A percentile compares a stretch with the other conserved stretches of the same genome.
Evolutionary conservation across 1,140 invertebrate genomes (phyloP).

Genomic region (Cydia strobilella): DNA sequence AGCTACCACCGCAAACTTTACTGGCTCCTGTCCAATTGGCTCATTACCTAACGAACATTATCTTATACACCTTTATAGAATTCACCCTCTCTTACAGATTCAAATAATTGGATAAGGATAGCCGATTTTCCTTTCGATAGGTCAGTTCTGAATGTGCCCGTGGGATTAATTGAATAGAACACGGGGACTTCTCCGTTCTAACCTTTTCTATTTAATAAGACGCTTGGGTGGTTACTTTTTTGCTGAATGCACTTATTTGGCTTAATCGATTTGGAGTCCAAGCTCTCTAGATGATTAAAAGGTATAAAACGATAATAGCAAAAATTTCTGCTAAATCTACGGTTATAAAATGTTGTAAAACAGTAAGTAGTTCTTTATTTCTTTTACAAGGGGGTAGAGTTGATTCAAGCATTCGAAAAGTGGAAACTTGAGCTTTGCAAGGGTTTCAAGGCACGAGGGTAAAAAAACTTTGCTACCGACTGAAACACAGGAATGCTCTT

Average conservation of each 20-base stretch:
- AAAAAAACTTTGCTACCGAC: too few relatives aligned
- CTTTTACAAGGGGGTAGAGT: too few relatives aligned
- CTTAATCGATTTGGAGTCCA: not conserved
- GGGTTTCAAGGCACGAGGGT: too few relatives aligned
- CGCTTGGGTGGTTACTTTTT: not conserved
- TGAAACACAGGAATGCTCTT: too few relatives aligned
- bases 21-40: constrained; percentile 5
- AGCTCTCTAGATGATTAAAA: not conserved
- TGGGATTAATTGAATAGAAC: constrained; percentile 5
- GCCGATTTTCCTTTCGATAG: not conserved
- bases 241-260: not conserved
- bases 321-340: not conserved
- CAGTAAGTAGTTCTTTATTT: too few relatives aligned
- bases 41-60: not conserved
- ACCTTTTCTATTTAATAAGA: constrained; percentile 17
- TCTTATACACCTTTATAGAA: not conserved
- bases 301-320: not conserved
- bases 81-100: not conserved
- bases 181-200: constrained; percentile 11
- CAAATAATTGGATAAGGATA: not conserved
- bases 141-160: not conserved
- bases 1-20: constrained; percentile 10
- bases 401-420: too few relatives aligned
- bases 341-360: too few relatives aligned
- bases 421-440: too few relatives aligned